Evolutionary conservation across 2,797 vertebrate genomes (phyloP).

Genomic region (Echiichthys vipera): DNA sequence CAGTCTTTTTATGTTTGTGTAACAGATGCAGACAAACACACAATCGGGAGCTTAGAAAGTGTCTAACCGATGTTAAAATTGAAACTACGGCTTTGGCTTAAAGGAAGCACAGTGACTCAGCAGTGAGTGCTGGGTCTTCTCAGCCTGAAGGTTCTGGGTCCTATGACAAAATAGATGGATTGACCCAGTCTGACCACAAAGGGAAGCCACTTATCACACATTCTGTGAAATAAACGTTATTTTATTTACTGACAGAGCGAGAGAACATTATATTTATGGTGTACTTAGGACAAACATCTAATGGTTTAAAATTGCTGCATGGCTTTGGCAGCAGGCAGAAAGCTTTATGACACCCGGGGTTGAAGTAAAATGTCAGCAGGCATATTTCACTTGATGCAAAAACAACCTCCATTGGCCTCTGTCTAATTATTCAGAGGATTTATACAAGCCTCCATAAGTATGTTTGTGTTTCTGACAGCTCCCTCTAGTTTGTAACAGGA

Average conservation of each 20-base stretch:
- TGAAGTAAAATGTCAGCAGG: slow-evolving; percentile 63
- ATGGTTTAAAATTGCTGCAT: slow-evolving; percentile 61
- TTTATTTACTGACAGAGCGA: slow-evolving; percentile 51
- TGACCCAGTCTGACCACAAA: slow-evolving; percentile 22
- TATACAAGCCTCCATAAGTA: slow-evolving; percentile 54
- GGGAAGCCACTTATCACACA: slow-evolving; percentile 48
- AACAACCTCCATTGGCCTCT: slow-evolving; percentile 52
- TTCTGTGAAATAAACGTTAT: slow-evolving; percentile 51
- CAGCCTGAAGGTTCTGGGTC: background rate
- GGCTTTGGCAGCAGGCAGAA: slow-evolving; percentile 67
- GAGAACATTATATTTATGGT: slow-evolving; percentile 52
- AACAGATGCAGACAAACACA: background rate
- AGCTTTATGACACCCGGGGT: slow-evolving; percentile 51
- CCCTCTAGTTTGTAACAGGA: slow-evolving; percentile 39
- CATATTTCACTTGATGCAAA: slow-evolving; percentile 64
- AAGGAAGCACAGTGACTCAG: slow-evolving; percentile 17
- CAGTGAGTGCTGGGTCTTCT: background rate
- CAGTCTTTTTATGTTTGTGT: background rate
- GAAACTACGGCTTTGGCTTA: background rate
- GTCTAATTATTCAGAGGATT: slow-evolving; percentile 56
- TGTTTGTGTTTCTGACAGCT: slow-evolving; percentile 63
- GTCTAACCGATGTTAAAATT: background rate
- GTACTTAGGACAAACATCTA: slow-evolving; percentile 56
- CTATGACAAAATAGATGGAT: slow-evolving; percentile 15
- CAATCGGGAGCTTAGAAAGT: background rate